phyloP scores from a whole-genome alignment of 2,113 vertebrate species.

The Polyodon spathula region DNA sequence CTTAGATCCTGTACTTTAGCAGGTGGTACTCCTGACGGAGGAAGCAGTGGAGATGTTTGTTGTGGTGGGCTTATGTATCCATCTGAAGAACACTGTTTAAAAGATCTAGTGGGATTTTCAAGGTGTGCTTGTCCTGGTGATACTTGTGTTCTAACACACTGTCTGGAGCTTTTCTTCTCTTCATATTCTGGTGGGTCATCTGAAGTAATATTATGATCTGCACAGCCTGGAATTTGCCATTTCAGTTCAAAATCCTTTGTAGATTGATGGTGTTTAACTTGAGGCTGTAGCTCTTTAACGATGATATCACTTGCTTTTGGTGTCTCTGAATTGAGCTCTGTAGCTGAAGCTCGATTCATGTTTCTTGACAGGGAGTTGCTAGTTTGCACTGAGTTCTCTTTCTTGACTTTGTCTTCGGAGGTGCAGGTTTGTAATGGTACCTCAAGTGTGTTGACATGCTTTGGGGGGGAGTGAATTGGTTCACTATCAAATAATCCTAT shows the following conservation, averaged over 20 bases:
- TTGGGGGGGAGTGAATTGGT: slow-evolving; percentile 28
- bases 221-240: slow-evolving; percentile 19
- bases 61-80: slow-evolving; percentile 32
- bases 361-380: slow-evolving; percentile 6
- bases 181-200: slow-evolving; percentile 67
- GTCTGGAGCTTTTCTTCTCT: slow-evolving; percentile 62
- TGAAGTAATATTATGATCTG: slow-evolving; percentile 43
- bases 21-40: too few species aligned
- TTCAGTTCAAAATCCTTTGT: slow-evolving; percentile 11
- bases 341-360: slow-evolving; percentile 19
- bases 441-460: slow-evolving; percentile 58
- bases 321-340: too few species aligned
- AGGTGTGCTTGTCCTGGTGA: slow-evolving; percentile 33
- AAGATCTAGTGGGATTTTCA: slow-evolving; percentile 41
- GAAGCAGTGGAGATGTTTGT: too few species aligned
- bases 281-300: too few species aligned
- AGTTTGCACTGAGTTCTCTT: not conserved
- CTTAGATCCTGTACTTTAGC: slow-evolving; percentile 31
- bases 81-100: slow-evolving; percentile 49
- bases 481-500: slow-evolving; percentile 51
- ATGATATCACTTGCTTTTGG: too few species aligned
- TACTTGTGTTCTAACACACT: slow-evolving; percentile 48
- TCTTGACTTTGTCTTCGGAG: slow-evolving; percentile 12
- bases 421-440: slow-evolving; percentile 47
- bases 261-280: slow-evolving; percentile 37